Evolutionary conservation across 2,888 invertebrate genomes (phyloP).

Genomic region (Nudaria mundana): DNA sequence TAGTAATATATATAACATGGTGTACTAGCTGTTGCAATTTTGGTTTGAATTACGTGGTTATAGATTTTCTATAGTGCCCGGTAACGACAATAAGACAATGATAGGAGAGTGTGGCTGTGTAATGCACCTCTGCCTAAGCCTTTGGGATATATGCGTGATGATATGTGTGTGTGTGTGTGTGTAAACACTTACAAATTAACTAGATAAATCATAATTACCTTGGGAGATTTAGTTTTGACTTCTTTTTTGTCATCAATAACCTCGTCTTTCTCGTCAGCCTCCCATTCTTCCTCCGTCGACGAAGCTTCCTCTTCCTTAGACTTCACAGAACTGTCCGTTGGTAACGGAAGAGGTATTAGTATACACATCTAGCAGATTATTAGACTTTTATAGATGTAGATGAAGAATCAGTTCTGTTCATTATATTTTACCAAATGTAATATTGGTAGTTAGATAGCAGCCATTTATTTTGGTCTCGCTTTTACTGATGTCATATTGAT

Average conservation of each 20-base stretch:
- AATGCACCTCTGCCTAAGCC: no score
- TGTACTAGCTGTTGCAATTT: no score
- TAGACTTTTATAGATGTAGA: slow-evolving; percentile 4
- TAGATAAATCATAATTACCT: slow-evolving; percentile 39
- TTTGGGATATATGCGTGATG: no score
- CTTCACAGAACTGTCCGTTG: slow-evolving; percentile 59
- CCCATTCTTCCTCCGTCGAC: slow-evolving; percentile 76
- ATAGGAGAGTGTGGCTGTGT: no score
- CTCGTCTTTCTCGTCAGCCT: slow-evolving; percentile 71
- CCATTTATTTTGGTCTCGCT: neutral
- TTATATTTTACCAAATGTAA: neutral
- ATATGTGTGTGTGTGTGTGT: no score
- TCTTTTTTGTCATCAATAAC: slow-evolving; percentile 67
- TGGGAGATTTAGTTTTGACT: slow-evolving; percentile 62
- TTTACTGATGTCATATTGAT: neutral
- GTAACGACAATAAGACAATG: no score
- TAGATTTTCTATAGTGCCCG: no score
- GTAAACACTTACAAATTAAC: no score
- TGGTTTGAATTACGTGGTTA: no score
- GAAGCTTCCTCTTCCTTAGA: slow-evolving; percentile 74
- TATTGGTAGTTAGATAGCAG: no score
- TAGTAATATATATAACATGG: no score
- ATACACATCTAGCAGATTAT: slow-evolving; percentile 1
- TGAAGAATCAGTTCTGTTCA: neutral
- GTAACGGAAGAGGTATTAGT: slow-evolving; percentile 15